Percentiles rank a stretch among this genome's conserved stretches.
phyloP scores from a whole-genome alignment of 1,140 invertebrate species.

The Drosophila mauritiana region DNA sequence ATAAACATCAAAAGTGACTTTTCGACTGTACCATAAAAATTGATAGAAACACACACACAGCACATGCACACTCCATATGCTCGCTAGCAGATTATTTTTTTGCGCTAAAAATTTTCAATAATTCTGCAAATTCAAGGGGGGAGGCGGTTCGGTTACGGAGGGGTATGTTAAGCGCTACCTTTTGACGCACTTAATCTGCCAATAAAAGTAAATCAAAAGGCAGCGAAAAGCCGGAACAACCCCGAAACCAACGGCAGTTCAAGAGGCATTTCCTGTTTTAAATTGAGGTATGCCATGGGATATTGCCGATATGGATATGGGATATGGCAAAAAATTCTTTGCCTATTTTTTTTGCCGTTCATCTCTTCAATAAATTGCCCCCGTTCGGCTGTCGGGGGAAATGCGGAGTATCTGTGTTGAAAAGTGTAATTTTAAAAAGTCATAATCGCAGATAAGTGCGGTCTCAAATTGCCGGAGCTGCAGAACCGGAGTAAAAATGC shows the following conservation, averaged over 20 bases:
- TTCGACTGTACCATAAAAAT: slow-evolving; percentile 74
- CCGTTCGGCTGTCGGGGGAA: slow-evolving; percentile 20
- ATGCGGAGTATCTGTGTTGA: slow-evolving; percentile 57
- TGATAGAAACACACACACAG: slow-evolving; percentile 52
- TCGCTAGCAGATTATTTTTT: slow-evolving; percentile 35
- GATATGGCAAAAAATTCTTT: slow-evolving; percentile 62
- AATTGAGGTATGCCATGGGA: slow-evolving; percentile 80
- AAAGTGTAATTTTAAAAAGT: slow-evolving; percentile 84
- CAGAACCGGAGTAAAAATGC: slow-evolving; percentile 37
- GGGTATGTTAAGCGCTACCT: slow-evolving; percentile 69
- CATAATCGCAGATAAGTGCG: slow-evolving; percentile 84
- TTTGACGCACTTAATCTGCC: slow-evolving; percentile 82
- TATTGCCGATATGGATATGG: slow-evolving; percentile 73
- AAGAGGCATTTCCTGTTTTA: slow-evolving; percentile 84
- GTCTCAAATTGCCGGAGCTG: slow-evolving; percentile 72
- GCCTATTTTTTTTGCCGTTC: slow-evolving; percentile 42
- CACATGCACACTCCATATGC: slow-evolving; percentile 29
- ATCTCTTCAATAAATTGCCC: slow-evolving; percentile 63
- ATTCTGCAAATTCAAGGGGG: slow-evolving; percentile 50
- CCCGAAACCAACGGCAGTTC: slow-evolving; percentile 59
- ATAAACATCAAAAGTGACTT: slow-evolving; percentile 74
- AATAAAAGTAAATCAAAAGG: slow-evolving; percentile 84
- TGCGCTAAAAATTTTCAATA: slow-evolving; percentile 64
- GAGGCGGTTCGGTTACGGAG: slow-evolving; percentile 1
- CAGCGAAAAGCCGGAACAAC: slow-evolving; percentile 51